Evolutionary conservation across 2,888 invertebrate genomes (phyloP).

Genomic region (Mimumesa dahlbomi): DNA sequence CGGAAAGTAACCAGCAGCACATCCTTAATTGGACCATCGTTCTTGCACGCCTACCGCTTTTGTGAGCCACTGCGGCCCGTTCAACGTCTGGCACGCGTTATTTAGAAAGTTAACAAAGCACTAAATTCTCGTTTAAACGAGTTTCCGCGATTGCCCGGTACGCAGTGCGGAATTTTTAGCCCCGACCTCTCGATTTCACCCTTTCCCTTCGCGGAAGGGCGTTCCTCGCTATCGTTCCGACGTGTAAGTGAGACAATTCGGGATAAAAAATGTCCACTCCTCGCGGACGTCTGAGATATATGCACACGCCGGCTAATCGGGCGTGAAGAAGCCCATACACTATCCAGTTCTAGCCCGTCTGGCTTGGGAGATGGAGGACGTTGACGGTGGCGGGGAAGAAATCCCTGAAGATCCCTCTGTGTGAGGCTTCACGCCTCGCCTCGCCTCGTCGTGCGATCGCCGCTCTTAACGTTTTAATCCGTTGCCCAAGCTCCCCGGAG

Average conservation of each 20-base stretch:
- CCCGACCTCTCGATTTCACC: too few species aligned
- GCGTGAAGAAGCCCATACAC: slow-evolving; percentile 37
- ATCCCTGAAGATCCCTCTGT: slow-evolving; percentile 57
- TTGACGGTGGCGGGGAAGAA: slow-evolving; percentile 44
- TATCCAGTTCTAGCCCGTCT: slow-evolving; percentile 1
- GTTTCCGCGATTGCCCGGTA: slow-evolving; percentile 26
- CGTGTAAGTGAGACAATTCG: too few species aligned
- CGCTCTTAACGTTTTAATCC: slow-evolving; percentile 68
- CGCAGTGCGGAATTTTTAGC: slow-evolving; percentile 24
- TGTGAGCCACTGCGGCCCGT: slow-evolving; percentile 18
- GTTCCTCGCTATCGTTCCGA: too few species aligned
- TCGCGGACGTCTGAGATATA: neutral
- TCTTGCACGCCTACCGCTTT: slow-evolving; percentile 53
- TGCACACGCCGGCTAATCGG: slow-evolving; percentile 22
- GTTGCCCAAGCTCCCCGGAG: slow-evolving; percentile 38
- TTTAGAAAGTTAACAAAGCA: slow-evolving; percentile 54
- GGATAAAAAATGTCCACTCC: too few species aligned
- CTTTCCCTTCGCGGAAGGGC: neutral
- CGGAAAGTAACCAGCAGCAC: slow-evolving; percentile 56
- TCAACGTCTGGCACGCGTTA: slow-evolving; percentile 44
- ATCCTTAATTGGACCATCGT: slow-evolving; percentile 64
- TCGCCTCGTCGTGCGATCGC: slow-evolving; percentile 60
- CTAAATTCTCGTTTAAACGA: slow-evolving; percentile 40
- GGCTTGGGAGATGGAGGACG: slow-evolving; percentile 24
- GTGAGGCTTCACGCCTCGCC: slow-evolving; percentile 65